A percentile compares a stretch with the other conserved stretches of the same genome.
These are phyloP conservation scores for Bombycilla garrulus DNA, from an alignment of 2,113 vertebrate species.

Conservation along the genomic window DNA sequence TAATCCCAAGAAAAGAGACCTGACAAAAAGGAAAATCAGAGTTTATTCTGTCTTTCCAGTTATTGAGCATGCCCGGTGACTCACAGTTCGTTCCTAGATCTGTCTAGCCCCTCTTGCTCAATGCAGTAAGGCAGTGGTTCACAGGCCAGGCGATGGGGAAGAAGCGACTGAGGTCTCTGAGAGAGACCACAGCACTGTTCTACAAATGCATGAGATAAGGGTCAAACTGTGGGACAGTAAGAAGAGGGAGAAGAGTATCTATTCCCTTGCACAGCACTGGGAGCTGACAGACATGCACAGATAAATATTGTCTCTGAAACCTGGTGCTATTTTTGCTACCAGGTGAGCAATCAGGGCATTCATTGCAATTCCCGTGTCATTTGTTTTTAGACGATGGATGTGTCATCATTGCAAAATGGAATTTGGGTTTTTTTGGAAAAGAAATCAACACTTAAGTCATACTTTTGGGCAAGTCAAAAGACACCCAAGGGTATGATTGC, in stretches of 20 bases:
- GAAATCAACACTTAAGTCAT: conserved; percentile 33
- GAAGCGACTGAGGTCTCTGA: not conserved
- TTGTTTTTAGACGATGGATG: not conserved
- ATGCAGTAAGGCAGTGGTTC: not conserved
- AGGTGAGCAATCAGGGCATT: not conserved
- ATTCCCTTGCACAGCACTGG: not conserved
- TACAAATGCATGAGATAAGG: not conserved
- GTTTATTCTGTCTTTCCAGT: not conserved
- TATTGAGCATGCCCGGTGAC: fast-evolving
- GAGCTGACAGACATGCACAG: not conserved
- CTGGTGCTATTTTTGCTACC: not conserved
- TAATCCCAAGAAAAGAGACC: not conserved
- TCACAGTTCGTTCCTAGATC: not conserved
- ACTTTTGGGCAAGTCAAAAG: conserved; percentile 40
- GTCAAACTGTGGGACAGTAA: not conserved
- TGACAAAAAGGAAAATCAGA: not conserved
- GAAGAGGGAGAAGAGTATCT: not conserved
- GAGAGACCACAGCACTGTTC: not conserved
- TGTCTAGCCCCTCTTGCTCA: not conserved
- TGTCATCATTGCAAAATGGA: conserved; percentile 41
- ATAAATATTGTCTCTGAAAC: not conserved
- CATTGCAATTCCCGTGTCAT: not conserved
- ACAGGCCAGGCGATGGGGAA: not conserved
- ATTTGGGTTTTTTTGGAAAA: not conserved
- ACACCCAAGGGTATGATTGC: conserved; percentile 37